Evolutionary conservation across 2,797 vertebrate genomes (phyloP).

Genomic region (Apodemus agrarius): DNA sequence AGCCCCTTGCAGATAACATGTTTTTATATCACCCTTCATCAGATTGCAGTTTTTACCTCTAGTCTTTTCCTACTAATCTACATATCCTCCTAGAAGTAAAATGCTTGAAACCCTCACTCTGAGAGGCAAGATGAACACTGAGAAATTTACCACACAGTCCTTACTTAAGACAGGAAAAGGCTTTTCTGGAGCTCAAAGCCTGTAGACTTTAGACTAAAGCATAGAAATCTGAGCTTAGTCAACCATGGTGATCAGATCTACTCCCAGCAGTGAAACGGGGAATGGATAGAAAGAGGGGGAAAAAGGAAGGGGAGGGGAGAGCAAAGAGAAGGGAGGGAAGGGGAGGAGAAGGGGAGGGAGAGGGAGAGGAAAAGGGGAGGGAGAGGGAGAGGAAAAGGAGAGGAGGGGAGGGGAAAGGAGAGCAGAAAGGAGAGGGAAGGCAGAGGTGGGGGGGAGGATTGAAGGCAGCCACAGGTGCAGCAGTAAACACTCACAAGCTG

Average conservation of each 20-base stretch:
- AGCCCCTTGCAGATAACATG: fast-evolving
- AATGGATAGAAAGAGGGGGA: background rate
- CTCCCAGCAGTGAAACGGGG: background rate
- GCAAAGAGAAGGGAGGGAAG: fast-evolving
- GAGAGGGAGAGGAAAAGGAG: background rate
- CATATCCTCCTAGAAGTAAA: background rate
- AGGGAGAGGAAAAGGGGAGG: fast-evolving
- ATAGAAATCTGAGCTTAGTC: background rate
- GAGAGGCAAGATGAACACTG: background rate
- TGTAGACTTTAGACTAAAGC: background rate
- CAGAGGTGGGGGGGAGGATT: fast-evolving
- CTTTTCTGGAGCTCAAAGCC: background rate
- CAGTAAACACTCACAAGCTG: background rate
- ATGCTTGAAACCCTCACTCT: background rate
- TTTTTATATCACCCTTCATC: background rate
- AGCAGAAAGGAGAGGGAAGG: background rate
- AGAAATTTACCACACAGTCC: background rate
- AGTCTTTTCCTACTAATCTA: background rate
- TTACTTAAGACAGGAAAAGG: background rate
- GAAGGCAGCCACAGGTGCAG: background rate
- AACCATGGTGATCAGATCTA: background rate
- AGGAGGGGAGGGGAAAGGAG: too few relatives aligned
- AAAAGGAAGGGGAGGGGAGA: background rate
- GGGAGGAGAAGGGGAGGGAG: background rate
- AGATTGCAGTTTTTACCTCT: background rate